A percentile compares a stretch with the other conserved stretches of the same genome.
These are phyloP conservation scores for Lutjanus erythropterus DNA, from an alignment of 2,113 vertebrate genomes.

Conservation along the genomic window DNA sequence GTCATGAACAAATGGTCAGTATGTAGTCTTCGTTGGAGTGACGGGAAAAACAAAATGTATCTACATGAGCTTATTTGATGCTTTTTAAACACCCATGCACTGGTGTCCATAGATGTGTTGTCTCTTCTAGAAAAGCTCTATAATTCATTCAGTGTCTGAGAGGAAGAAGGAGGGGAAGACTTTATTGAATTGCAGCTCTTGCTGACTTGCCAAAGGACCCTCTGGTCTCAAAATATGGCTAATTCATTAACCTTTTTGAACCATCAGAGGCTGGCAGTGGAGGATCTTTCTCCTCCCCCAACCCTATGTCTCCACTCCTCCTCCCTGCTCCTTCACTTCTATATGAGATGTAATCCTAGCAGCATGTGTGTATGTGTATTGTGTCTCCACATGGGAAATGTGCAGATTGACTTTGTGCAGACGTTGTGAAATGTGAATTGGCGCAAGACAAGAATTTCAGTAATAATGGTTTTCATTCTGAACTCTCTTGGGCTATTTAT, in stretches of 20 bases:
- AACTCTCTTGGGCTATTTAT: background rate
- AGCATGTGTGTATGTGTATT: background rate
- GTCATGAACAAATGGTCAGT: background rate
- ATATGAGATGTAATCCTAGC: conserved; percentile 12
- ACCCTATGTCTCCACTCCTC: background rate
- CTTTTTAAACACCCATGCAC: background rate
- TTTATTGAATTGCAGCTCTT: conserved; percentile 47
- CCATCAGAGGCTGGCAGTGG: conserved; percentile 18
- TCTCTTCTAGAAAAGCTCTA: conserved; percentile 12
- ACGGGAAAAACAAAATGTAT: conserved; percentile 1
- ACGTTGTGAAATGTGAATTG: conserved; percentile 34
- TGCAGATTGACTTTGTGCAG: conserved; percentile 41
- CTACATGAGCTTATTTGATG: conserved; percentile 10
- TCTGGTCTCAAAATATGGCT: conserved; percentile 49
- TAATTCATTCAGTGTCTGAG: conserved; percentile 17
- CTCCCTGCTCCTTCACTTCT: background rate
- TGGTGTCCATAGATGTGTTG: background rate
- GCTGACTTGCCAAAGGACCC: conserved; percentile 42
- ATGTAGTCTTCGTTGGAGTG: background rate
- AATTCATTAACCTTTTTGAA: conserved; percentile 67
- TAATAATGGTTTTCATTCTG: conserved; percentile 52
- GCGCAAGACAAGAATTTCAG: conserved; percentile 43
- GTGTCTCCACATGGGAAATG: conserved; percentile 10
- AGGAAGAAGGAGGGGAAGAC: background rate
- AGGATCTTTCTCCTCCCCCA: conserved; percentile 28